Evolutionary conservation across 2,113 vertebrate genomes (phyloP), one percentile per base, ranked within the genome.

Genomic region (Zosterops lateralis): DNA sequence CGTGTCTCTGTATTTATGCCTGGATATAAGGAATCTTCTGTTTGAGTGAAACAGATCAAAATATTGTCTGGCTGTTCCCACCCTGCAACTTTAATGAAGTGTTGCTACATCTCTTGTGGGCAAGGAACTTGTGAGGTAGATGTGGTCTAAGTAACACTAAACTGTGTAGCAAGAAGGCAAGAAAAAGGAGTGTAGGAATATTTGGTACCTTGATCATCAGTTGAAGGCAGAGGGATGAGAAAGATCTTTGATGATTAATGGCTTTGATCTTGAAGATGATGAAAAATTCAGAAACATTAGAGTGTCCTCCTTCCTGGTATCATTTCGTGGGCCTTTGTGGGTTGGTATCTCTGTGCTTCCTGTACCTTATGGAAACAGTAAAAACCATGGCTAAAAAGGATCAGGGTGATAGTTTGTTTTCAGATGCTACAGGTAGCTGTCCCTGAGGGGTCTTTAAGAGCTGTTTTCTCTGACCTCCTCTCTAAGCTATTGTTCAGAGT

Each of bases 211-310:
- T 93, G 84, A 87, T 95, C 86, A 87, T 84, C 57, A 68, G 57
- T 42, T 87, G 87, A 84, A 90, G 84, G 86, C 61, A 65, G 73
- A 89, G 54, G 57, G 38, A 89, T 89, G 53, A 86, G 76, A 93
- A 77, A n/a, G 17, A 67, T 64, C 86, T 92, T 90, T 96, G 90
- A 91, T 92, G 85, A 80, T 77, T 71, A 68, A 42, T 48, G 34
- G 89, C 71, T 95, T 95, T 96, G 92, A 87, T 96, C 80, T 81
- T 78, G 38, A 78, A 72, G 17, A n/a, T 42, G 57, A 68, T 84
- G 57, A 91, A 85, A 91, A 90, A 85, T 81, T 86, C 76, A 94
- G 86, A 62, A 77, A 40, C 53, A 10, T 45, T 50, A 50, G 38
- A 24, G 17, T 29, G 22, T 90, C 12, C 29, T 92, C 31, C 14